A percentile compares a stretch with the other conserved stretches of the same genome.
Conservation (phyloP, 2,797 vertebrate species). For the Presbytis comata region DNA sequence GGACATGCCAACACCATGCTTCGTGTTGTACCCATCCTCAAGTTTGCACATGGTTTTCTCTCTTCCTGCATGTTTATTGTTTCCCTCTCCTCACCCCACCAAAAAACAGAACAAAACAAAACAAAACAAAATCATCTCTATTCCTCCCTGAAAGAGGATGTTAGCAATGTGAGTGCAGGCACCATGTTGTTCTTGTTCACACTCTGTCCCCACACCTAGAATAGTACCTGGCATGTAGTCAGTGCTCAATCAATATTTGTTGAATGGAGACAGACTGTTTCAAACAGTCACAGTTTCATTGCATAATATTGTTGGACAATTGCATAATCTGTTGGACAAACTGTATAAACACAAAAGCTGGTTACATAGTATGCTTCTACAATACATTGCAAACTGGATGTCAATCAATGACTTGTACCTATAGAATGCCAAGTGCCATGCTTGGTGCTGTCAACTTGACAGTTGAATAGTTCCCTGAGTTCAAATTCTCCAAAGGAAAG, state of each 20-base stretch:
- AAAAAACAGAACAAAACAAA: not conserved
- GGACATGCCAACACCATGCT: not conserved
- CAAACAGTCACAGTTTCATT: not conserved
- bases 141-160: not conserved
- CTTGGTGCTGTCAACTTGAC: not conserved
- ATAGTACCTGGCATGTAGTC: not conserved
- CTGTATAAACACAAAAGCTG: not conserved
- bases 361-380: not conserved
- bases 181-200: not conserved
- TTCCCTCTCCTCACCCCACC: not conserved
- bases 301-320: not conserved
- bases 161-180: not conserved
- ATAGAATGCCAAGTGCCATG: not conserved
- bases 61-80: not conserved
- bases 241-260: constrained; percentile 30
- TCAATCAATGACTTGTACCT: not conserved
- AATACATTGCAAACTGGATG: not conserved
- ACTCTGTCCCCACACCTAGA: not conserved
- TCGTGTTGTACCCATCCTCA: not conserved
- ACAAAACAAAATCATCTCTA: not conserved
- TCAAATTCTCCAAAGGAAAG: not conserved
- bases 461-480: not conserved
- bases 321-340: constrained; percentile 7
- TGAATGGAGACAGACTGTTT: constrained; percentile 3
- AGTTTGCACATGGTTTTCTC: not conserved